These are phyloP conservation scores for Micromesistius poutassou DNA, from an alignment of 2,797 vertebrate genomes.

Conservation along the genomic window DNA sequence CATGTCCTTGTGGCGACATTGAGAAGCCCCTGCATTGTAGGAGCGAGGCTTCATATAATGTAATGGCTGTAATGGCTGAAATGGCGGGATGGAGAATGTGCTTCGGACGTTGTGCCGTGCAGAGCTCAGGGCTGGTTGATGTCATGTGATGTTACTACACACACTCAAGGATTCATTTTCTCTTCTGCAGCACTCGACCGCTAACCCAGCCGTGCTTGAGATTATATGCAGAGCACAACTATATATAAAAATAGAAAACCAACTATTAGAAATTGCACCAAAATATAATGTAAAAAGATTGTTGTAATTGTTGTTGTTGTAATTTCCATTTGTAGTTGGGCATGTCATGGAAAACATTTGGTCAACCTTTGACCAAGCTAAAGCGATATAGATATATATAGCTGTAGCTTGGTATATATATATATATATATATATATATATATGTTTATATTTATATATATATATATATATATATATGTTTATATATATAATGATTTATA, in stretches of 20 bases:
- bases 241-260: neutral
- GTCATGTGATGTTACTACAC: neutral
- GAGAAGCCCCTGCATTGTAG: neutral
- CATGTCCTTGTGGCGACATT: neutral
- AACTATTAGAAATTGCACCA: neutral
- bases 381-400: neutral
- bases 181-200: neutral
- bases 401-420: too few relatives aligned
- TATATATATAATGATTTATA: neutral
- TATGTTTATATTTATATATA: too few relatives aligned
- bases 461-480: too few relatives aligned
- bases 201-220: neutral
- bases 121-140: neutral
- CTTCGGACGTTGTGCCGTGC: neutral
- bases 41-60: neutral
- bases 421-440: too few relatives aligned
- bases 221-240: neutral
- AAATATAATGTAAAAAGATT: neutral
- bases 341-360: too few relatives aligned
- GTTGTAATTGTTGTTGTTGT: too few relatives aligned
- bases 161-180: neutral
- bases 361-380: neutral
- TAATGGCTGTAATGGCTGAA: neutral
- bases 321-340: neutral
- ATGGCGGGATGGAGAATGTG: neutral